A percentile compares a stretch with the other conserved stretches of the same genome.
Conservation (phyloP, 2,797 vertebrate species). For the Myripristis jacobus region DNA sequence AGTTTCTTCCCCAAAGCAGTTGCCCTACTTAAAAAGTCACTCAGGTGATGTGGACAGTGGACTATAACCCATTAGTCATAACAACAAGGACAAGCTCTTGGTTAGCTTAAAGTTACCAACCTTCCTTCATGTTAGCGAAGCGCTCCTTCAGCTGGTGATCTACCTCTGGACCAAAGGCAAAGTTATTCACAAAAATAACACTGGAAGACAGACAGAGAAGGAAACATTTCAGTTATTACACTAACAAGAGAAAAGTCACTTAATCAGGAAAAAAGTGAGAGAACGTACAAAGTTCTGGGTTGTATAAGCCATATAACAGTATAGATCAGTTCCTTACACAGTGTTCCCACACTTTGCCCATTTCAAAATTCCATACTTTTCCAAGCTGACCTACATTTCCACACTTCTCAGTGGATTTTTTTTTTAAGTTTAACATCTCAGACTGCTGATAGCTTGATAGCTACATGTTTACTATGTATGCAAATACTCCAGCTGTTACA, state of each 20-base stretch:
- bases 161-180: conserved; percentile 99
- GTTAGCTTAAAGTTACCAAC: conserved; percentile 77
- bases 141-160: conserved; percentile 99
- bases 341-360: no score
- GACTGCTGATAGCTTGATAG: no score
- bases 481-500: no score
- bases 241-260: background rate
- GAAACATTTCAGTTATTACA: background rate
- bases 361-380: no score
- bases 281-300: background rate
- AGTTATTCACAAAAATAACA: conserved; percentile 99
- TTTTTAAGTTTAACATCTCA: no score
- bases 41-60: no score
- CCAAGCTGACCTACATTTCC: no score
- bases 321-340: background rate
- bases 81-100: background rate
- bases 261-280: background rate
- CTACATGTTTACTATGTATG: no score
- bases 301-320: background rate
- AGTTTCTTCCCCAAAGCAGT: no score
- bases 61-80: no score
- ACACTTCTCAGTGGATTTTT: no score
- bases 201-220: conserved; percentile 82
- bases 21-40: no score
- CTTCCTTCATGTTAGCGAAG: conserved; percentile 99